Percentiles rank a stretch among this genome's conserved stretches.
Conservation (phyloP, 2,888 invertebrate genomes). For the Nemoura dubitans region DNA sequence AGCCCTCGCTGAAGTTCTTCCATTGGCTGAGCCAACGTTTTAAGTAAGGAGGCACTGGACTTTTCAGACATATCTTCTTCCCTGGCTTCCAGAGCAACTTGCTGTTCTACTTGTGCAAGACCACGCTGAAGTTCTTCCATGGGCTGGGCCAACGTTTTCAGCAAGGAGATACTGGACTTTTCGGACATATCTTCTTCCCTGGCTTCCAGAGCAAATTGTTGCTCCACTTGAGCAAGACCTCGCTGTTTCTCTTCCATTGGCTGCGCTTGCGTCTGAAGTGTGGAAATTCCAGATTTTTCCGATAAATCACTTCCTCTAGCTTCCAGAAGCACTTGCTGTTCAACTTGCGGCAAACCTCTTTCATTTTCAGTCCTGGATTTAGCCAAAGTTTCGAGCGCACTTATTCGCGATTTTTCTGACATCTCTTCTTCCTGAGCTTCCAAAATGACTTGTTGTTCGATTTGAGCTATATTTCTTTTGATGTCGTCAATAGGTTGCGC, state of each 20-base stretch:
- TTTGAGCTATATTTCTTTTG: conserved; percentile 43
- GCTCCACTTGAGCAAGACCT: conserved; percentile 42
- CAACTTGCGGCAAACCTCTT: background rate
- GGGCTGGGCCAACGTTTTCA: conserved; percentile 42
- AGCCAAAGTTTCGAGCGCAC: conserved; percentile 44
- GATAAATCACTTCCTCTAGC: conserved; percentile 27
- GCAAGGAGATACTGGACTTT: conserved; percentile 3
- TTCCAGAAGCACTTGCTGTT: conserved; percentile 40
- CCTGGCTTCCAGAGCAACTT: conserved; percentile 43
- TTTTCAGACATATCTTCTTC: conserved; percentile 44
- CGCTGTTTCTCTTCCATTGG: conserved; percentile 23
- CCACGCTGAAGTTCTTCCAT: conserved; percentile 45
- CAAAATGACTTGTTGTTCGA: conserved; percentile 42
- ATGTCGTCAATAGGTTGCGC: conserved; percentile 40
- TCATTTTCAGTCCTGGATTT: background rate
- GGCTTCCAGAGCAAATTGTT: conserved; percentile 43
- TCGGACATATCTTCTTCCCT: conserved; percentile 17
- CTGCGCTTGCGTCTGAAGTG: conserved; percentile 39
- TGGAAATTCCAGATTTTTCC: conserved; percentile 20
- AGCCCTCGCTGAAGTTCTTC: conserved; percentile 55
- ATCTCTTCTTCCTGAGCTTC: conserved; percentile 42
- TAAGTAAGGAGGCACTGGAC: conserved; percentile 53
- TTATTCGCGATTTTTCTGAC: conserved; percentile 51
- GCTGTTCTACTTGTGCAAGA: conserved; percentile 42
- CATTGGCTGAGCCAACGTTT: conserved; percentile 56